phyloP scores from a whole-genome alignment of 1,140 invertebrate species.

The Rhizoglyphus robini region DNA sequence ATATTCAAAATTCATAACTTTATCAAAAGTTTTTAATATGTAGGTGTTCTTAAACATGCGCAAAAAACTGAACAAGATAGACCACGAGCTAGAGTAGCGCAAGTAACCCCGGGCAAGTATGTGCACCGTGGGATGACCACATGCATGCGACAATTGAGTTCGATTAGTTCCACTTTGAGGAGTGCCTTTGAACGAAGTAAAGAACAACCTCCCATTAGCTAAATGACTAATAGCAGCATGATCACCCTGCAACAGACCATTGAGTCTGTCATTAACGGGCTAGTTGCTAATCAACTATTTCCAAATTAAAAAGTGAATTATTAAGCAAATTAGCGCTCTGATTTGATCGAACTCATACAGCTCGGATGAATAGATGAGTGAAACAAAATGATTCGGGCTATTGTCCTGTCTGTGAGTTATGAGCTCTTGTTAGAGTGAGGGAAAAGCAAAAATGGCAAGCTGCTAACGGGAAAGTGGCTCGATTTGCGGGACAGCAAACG shows the following conservation, averaged over 20 bases:
- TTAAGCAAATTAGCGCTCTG: neutral
- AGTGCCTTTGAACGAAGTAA: too few relatives aligned
- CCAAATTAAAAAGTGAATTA: conserved; percentile 13
- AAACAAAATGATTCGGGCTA: neutral
- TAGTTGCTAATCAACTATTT: conserved; percentile 7
- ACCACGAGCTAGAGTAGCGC: too few relatives aligned
- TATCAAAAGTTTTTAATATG: too few relatives aligned
- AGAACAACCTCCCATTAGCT: too few relatives aligned
- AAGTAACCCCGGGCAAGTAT: too few relatives aligned
- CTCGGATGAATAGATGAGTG: neutral
- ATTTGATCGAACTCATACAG: conserved; percentile 1
- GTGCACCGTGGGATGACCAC: too few relatives aligned
- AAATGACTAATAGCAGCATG: too few relatives aligned
- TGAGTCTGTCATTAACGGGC: neutral
- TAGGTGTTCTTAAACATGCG: too few relatives aligned
- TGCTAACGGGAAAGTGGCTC: neutral
- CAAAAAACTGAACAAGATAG: too few relatives aligned
- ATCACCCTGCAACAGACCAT: too few relatives aligned
- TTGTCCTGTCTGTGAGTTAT: conserved; percentile 8
- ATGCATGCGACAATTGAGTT: neutral
- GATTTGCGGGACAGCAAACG: neutral
- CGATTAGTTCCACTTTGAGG: neutral
- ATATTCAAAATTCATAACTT: too few relatives aligned
- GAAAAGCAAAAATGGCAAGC: conserved; percentile 2
- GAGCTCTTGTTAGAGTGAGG: neutral